Base-by-base conservation (phyloP, 92 coral and sea anemone species). In the Zoanthus solanderi region DNA sequence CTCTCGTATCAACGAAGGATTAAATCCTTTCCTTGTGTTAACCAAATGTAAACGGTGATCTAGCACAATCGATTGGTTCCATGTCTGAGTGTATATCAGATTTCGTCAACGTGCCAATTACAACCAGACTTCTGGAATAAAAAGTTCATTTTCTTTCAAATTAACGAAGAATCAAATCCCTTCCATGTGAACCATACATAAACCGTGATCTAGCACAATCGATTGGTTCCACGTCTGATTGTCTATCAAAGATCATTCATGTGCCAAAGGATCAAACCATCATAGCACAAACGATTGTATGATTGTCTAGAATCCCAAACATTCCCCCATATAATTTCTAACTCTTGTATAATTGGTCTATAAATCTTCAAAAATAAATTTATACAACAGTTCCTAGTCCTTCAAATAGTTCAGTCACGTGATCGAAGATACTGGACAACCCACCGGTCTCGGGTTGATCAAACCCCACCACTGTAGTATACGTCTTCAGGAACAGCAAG, bases 371-470 rank as follows among this genome's bases (percentile, higher is more conserved):
- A 50, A 50, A 11, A 14, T 4, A 14, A 11, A 16, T 45, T 87
- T 88, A 94, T 14, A 94, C 94, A 2, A 89, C 98, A 1, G 98
- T 96, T 29, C 98, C 98, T 91, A 98, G 91, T 13, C 97, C 91
- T 79, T 91, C 96, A 11, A 94, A 93, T 13, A 95, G 85, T 53
- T 90, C 98, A 1, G 98, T 96, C 48, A 96, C 98, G 72, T 96
- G 96, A 72, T 96, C 98, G 28, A 96, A 76, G 78, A 96, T 90
- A 82, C 94, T 95, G 1, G 99, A 91, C 31, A 96, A 89, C 3
- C 93, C 91, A 58, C 81, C 92, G 31, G 89, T 92, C 56, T 92
- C 94, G 61, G 90, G 95, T 46, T 74, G 83, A 37, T 85, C 88
- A 73, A 85, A 92, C 44, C 96, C 95, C 7, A 96, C 88, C 7